A percentile compares a stretch with the other conserved stretches of the same genome.
Evolutionary conservation across 1,140 invertebrate genomes (phyloP).

Genomic region (Spodoptera frugiperda): DNA sequence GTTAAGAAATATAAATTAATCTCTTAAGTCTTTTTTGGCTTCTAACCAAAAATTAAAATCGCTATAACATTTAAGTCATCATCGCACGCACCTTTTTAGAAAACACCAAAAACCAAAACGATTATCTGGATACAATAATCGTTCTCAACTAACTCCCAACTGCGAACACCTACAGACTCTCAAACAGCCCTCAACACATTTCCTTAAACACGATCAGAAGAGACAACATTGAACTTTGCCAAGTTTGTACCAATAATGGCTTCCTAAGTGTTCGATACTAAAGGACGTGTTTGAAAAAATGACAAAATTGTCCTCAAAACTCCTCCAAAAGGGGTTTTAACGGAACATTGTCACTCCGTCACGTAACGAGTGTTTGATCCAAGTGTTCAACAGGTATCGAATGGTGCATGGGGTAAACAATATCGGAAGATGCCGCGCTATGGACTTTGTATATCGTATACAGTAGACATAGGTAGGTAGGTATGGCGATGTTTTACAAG

Average conservation of each 20-base stretch:
- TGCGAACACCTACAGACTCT: not conserved
- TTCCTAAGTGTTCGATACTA: slow-evolving; percentile 10
- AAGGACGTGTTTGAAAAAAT: slow-evolving; percentile 39
- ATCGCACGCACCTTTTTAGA: too few species aligned
- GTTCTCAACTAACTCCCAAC: not conserved
- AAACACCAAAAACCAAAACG: too few species aligned
- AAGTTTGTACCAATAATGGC: not conserved
- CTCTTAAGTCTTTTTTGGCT: too few species aligned
- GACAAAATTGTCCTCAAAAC: not conserved
- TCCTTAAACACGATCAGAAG: not conserved
- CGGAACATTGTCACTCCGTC: slow-evolving; percentile 43
- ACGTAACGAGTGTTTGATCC: slow-evolving; percentile 65
- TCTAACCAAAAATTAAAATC: too few species aligned
- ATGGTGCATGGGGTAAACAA: slow-evolving; percentile 63
- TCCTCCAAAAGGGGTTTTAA: slow-evolving; percentile 54
- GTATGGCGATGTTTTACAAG: slow-evolving; percentile 20
- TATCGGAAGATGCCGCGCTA: too few species aligned
- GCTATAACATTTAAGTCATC: too few species aligned
- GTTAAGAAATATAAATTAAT: too few species aligned
- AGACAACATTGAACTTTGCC: not conserved
- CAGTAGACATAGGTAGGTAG: too few species aligned
- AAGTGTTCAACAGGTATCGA: slow-evolving; percentile 65
- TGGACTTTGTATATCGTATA: too few species aligned
- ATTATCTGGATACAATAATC: too few species aligned
- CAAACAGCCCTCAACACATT: not conserved